Conservation (phyloP, 2,797 vertebrate genomes). For the Borostomias antarcticus region DNA sequence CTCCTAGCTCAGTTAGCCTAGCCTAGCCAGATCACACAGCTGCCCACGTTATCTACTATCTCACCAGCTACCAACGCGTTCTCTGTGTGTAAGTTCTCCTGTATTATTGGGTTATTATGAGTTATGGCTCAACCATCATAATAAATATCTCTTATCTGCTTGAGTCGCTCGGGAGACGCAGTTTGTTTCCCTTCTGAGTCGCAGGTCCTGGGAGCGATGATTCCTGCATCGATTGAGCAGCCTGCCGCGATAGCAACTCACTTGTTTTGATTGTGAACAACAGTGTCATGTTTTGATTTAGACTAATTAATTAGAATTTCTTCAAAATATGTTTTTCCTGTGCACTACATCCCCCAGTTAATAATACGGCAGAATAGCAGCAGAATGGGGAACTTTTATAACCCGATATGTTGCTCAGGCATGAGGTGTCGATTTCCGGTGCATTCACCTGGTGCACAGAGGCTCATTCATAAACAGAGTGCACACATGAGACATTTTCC, state of each 20-base stretch:
- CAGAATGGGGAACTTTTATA: not conserved
- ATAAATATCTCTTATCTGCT: not conserved
- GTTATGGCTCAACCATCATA: too few relatives aligned
- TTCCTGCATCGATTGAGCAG: constrained; percentile 31
- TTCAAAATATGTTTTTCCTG: not conserved
- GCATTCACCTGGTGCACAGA: constrained; percentile 19
- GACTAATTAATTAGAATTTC: not conserved
- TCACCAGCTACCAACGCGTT: not conserved
- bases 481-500: constrained; percentile 49
- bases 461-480: constrained; percentile 47
- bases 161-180: constrained; percentile 35
- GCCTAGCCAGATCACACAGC: not conserved
- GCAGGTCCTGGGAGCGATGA: constrained; percentile 30
- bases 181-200: constrained; percentile 18
- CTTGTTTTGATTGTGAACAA: not conserved
- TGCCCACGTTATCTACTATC: not conserved
- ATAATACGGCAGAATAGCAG: not conserved
- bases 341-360: not conserved
- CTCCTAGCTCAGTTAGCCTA: not conserved
- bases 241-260: constrained; percentile 48
- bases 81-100: too few relatives aligned
- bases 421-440: not conserved
- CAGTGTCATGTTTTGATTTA: not conserved
- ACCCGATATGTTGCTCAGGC: not conserved
- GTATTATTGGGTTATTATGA: too few relatives aligned